Conservation (phyloP, 2,797 vertebrate genomes). For the Channa striata region DNA sequence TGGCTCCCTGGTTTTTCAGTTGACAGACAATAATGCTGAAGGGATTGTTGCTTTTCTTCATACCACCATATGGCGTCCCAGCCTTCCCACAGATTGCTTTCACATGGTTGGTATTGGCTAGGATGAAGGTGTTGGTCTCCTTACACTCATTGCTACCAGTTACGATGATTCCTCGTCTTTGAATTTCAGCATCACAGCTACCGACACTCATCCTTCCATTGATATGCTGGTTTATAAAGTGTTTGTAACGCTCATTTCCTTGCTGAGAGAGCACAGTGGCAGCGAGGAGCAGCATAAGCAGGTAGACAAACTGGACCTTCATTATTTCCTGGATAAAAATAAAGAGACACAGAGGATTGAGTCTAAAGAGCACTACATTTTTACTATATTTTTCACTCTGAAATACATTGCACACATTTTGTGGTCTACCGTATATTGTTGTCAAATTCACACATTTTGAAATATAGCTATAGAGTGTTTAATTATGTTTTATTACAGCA, state of each 20-base stretch:
- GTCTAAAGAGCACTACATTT: not conserved
- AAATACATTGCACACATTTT: no score
- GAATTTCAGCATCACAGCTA: not conserved
- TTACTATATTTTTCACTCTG: not conserved
- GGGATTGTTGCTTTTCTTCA: conserved; percentile 28
- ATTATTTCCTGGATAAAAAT: conserved; percentile 38
- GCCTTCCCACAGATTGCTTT: fast-evolving
- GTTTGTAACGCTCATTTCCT: fast-evolving
- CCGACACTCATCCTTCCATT: fast-evolving
- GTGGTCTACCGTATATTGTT: no score
- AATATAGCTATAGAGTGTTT: no score
- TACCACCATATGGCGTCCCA: not conserved
- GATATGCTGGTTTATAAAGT: conserved; percentile 38
- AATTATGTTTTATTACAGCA: no score
- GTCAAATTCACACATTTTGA: no score
- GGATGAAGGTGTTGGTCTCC: conserved; percentile 47
- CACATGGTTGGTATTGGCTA: not conserved
- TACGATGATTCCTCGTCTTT: fast-evolving
- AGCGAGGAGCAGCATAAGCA: conserved; percentile 48
- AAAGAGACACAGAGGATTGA: not conserved
- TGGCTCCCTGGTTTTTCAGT: not conserved
- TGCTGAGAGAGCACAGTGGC: conserved; percentile 16
- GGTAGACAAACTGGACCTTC: conserved; percentile 20
- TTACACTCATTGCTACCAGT: conserved; percentile 21
- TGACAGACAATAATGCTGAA: conserved; percentile 42